These are phyloP conservation scores for Calypte anna DNA, from an alignment of 2,113 vertebrate genomes.

Conservation along the genomic window DNA sequence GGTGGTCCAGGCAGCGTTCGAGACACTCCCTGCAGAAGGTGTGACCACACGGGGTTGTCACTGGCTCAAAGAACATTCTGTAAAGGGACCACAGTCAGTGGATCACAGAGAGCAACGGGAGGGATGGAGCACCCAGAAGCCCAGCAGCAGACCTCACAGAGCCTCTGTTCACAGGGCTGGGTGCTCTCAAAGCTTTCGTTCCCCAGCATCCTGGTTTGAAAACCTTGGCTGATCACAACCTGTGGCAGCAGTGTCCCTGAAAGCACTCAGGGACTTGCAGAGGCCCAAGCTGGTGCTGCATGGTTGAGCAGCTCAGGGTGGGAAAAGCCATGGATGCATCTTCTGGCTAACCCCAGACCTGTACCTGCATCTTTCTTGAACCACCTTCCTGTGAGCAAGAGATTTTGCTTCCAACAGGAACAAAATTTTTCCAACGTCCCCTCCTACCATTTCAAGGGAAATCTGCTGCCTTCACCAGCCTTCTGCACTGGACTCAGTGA, in stretches of 20 bases:
- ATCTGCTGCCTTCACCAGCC: background rate
- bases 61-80: slow-evolving; percentile 88
- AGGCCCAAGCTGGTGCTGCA: background rate
- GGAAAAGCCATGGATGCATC: background rate
- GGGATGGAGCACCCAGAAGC: background rate
- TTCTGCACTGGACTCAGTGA: background rate
- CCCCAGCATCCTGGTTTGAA: background rate
- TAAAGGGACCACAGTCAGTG: background rate
- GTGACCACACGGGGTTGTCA: slow-evolving; percentile 91
- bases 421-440: background rate
- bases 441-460: background rate
- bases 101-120: background rate
- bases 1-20: slow-evolving; percentile 90
- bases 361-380: background rate
- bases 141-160: background rate
- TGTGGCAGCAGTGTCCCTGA: background rate
- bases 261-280: background rate
- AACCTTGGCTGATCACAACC: background rate
- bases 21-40: slow-evolving; percentile 92
- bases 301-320: background rate
- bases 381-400: background rate
- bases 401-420: background rate
- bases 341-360: background rate
- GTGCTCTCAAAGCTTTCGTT: background rate
- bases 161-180: background rate